Evolutionary conservation across 1,140 invertebrate species (phyloP).

Genomic region (Drosophila triauraria): DNA sequence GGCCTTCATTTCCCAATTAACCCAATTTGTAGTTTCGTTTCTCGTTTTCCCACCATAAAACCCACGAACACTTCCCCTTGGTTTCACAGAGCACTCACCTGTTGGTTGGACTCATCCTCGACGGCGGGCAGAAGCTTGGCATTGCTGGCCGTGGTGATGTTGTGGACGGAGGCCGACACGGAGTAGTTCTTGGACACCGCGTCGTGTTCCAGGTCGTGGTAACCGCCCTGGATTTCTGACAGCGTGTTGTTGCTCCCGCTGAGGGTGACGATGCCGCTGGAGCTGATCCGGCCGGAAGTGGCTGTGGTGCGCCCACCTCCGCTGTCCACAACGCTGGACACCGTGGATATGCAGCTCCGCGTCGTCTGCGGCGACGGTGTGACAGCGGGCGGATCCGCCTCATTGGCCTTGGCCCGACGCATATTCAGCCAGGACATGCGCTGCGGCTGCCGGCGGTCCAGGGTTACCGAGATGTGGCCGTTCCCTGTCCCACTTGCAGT

Average conservation of each 20-base stretch:
- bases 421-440: conserved; percentile 82
- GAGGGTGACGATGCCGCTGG: conserved; percentile 78
- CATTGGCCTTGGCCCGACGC: conserved; percentile 68
- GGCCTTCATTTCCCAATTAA: conserved; percentile 11
- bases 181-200: conserved; percentile 73
- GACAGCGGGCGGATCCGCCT: conserved; percentile 52
- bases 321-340: conserved; percentile 74
- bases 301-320: conserved; percentile 79
- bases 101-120: conserved; percentile 80
- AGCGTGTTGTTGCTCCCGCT: conserved; percentile 81
- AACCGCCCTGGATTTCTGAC: conserved; percentile 74
- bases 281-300: conserved; percentile 79
- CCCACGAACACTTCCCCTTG: background rate
- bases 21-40: conserved; percentile 3
- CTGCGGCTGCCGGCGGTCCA: conserved; percentile 76
- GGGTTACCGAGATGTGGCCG: conserved; percentile 48
- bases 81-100: conserved; percentile 60
- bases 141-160: conserved; percentile 79
- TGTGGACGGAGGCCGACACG: conserved; percentile 65
- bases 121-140: conserved; percentile 68
- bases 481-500: conserved; percentile 7
- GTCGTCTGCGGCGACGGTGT: conserved; percentile 81
- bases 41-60: conserved; percentile 23
- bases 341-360: conserved; percentile 80
- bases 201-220: conserved; percentile 65